These are phyloP conservation scores for Hestina assimilis DNA, from an alignment of 1,140 invertebrate species.

Conservation along the genomic window DNA sequence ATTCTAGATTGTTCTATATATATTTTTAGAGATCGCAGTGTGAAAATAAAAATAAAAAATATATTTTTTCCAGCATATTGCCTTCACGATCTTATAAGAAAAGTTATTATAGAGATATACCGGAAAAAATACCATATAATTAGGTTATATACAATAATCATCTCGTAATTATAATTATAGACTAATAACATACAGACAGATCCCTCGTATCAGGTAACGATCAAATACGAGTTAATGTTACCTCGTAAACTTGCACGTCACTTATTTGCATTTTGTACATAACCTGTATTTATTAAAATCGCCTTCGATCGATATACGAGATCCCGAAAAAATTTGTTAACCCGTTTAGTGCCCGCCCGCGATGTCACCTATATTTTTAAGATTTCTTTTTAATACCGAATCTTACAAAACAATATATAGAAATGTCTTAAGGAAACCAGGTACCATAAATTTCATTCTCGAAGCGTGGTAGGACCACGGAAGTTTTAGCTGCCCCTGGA, in stretches of 20 bases:
- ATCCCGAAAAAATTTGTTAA: constrained; percentile 3
- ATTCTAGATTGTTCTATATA: no score
- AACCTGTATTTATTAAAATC: constrained; percentile 55
- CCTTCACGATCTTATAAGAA: neutral
- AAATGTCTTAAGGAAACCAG: no score
- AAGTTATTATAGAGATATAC: neutral
- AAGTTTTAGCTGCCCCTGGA: no score
- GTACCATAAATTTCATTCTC: no score
- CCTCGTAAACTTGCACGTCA: constrained; percentile 45
- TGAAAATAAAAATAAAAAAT: no score
- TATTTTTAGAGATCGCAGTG: no score
- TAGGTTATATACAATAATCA: neutral
- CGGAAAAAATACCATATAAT: neutral
- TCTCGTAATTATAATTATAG: constrained; percentile 28
- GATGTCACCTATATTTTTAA: constrained; percentile 16
- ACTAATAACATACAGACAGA: constrained; percentile 32
- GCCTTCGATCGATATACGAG: constrained; percentile 18
- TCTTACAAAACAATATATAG: no score
- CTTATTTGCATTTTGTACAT: constrained; percentile 53
- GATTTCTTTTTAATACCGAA: neutral
- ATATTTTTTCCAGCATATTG: no score
- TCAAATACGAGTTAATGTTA: constrained; percentile 56
- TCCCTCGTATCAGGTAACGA: constrained; percentile 36
- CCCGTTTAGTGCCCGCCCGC: constrained; percentile 8
- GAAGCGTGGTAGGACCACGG: no score